A percentile compares a stretch with the other conserved stretches of the same genome.
Evolutionary conservation across 2,797 vertebrate species (phyloP).

Genomic region (Onychomys arenicola): DNA sequence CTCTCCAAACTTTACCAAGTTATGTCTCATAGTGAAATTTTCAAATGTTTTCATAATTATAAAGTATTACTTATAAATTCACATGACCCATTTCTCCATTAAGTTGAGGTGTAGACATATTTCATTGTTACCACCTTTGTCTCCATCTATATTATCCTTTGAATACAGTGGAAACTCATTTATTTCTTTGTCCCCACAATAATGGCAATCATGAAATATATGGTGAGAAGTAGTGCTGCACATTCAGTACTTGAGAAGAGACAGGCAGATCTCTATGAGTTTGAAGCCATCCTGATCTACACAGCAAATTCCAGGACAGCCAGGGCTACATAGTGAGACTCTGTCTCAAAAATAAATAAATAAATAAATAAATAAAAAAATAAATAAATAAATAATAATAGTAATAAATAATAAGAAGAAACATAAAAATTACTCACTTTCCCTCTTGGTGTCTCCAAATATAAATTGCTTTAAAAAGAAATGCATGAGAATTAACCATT

Average conservation of each 20-base stretch:
- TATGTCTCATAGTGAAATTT: neutral
- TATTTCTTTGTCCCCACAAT: neutral
- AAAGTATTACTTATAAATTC: neutral
- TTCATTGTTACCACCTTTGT: neutral
- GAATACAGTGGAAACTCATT: neutral
- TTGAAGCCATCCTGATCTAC: neutral
- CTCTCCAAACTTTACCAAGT: neutral
- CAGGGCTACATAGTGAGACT: neutral
- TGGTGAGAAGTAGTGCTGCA: neutral
- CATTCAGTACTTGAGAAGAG: neutral
- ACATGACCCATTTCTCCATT: neutral
- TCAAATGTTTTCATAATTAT: neutral
- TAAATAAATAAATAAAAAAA: too few species aligned
- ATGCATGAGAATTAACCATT: neutral
- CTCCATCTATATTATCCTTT: conserved; percentile 7
- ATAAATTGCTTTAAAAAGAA: neutral
- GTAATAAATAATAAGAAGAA: too few species aligned
- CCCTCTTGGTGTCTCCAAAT: conserved; percentile 8
- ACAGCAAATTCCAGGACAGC: neutral
- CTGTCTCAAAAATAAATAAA: neutral
- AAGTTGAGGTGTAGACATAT: neutral
- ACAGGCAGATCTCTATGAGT: neutral
- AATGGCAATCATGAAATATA: neutral
- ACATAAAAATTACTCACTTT: neutral
- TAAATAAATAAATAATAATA: neutral